Conservation (phyloP, 2,113 vertebrate genomes). For the Oncorhynchus masou region DNA sequence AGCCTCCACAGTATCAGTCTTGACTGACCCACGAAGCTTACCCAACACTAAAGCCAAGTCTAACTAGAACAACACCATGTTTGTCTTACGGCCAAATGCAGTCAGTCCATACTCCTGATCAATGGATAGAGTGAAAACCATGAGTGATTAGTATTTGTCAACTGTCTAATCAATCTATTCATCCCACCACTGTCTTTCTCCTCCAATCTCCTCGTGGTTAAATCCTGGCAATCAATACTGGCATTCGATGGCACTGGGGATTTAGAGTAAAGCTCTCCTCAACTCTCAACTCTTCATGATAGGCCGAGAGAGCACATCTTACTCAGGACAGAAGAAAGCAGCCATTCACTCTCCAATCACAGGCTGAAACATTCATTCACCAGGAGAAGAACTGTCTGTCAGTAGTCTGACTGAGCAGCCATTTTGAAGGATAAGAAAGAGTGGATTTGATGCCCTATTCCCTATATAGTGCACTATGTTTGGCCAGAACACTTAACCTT, state of each 20-base stretch:
- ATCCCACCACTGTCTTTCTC: conserved; percentile 46
- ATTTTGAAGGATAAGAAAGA: conserved; percentile 23
- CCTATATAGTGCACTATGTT: background rate
- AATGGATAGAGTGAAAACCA: conserved; percentile 31
- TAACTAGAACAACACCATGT: too few relatives aligned
- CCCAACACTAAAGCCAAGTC: too few relatives aligned
- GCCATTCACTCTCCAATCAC: conserved; percentile 49
- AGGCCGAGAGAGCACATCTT: conserved; percentile 39
- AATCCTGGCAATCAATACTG: conserved; percentile 59
- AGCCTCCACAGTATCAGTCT: too few relatives aligned
- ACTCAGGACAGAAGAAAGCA: conserved; percentile 48
- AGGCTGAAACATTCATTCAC: conserved; percentile 27
- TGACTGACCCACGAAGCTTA: too few relatives aligned
- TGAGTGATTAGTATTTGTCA: conserved; percentile 58
- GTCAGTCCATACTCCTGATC: conserved; percentile 19
- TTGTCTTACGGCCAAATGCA: too few relatives aligned
- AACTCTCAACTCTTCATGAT: conserved; percentile 52
- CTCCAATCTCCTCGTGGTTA: background rate
- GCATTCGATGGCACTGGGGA: conserved; percentile 56
- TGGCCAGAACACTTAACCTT: too few relatives aligned
- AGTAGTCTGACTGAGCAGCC: conserved; percentile 21
- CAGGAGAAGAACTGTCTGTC: background rate
- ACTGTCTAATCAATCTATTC: conserved; percentile 56
- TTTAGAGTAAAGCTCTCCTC: conserved; percentile 51
- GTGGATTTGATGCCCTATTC: background rate